Evolutionary conservation across 2,888 invertebrate genomes (phyloP).

Genomic region (Caenorhabditis japonica): DNA sequence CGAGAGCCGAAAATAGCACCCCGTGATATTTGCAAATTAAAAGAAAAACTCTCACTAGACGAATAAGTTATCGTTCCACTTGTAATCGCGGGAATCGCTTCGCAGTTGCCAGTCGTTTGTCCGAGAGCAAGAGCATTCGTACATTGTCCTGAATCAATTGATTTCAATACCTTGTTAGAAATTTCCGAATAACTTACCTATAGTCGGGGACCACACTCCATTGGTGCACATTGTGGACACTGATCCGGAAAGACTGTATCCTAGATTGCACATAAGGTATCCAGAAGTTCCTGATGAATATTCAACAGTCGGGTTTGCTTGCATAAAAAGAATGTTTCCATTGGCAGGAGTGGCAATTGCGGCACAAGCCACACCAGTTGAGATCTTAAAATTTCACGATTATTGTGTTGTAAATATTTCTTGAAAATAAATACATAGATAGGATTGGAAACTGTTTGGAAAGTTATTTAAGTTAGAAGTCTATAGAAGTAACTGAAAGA

Average conservation of each 20-base stretch:
- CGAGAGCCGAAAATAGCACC: too few species aligned
- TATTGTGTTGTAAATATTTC: background rate
- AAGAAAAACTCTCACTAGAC: slow-evolving; percentile 1
- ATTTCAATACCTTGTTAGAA: background rate
- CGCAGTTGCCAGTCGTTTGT: slow-evolving; percentile 18
- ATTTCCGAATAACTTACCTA: slow-evolving; percentile 36
- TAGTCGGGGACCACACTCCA: slow-evolving; percentile 60
- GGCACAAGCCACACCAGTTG: slow-evolving; percentile 23
- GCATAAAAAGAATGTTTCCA: slow-evolving; percentile 45
- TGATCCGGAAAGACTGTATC: slow-evolving; percentile 54
- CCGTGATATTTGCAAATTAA: background rate
- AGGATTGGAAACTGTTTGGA: background rate
- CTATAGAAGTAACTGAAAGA: background rate
- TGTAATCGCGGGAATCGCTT: slow-evolving; percentile 5
- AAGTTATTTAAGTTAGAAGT: too few species aligned
- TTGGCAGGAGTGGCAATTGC: slow-evolving; percentile 12
- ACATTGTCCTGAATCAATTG: slow-evolving; percentile 9
- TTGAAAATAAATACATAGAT: slow-evolving; percentile 3
- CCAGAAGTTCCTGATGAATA: slow-evolving; percentile 63
- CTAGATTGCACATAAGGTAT: slow-evolving; percentile 62
- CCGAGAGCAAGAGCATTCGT: slow-evolving; percentile 24
- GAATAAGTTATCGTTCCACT: slow-evolving; percentile 41
- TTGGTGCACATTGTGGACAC: slow-evolving; percentile 54
- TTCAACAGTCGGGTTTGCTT: slow-evolving; percentile 23
- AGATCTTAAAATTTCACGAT: slow-evolving; percentile 11